Evolutionary conservation across 2,888 invertebrate genomes (phyloP), one percentile per base, ranked within the genome.

Genomic region (Diplazon laetatorius): DNA sequence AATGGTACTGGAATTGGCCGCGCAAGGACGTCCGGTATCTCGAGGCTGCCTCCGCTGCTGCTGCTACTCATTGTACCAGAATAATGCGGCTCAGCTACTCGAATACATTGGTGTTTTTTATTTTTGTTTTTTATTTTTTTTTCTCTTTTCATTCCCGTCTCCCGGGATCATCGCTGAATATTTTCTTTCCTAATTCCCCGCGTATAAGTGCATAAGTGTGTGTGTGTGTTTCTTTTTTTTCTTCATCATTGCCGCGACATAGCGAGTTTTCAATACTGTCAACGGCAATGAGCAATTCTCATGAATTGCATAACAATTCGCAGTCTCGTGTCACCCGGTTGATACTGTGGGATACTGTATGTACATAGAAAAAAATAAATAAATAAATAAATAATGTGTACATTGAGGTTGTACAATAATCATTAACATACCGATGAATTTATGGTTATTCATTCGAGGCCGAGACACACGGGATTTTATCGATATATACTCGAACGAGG

Each of bases 1-100:
- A 55, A 18, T 63, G 63, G 48, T 48, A 8, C 52, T n/a, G 66
- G 39, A 44, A 55, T 68, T 55, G 42, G 55, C 66, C 52, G 55
- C 42, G 65, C 50, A 66, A 18, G 48, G 46, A 46, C 50, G 59
- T 57, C 70, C 59, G 39, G 59, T 37, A 59, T 59, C 35, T 20
- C 59, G 59, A 59, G 59, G 59, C 59, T 59, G 39, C 59, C 39
- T 20, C 59, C 20, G 37, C 30, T 35, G 70, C 12, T 16, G 37
- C 30, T 35, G 70, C 12, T 16, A 42, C 66, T 66, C 66, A 52
- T 66, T 66, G 66, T 66, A 30, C 66, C 52, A 66, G 37, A 66
- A 52, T 66, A 66, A 66, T 66, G 66, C 66, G 52, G 52, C 30
- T 2, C 52, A 52, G 66, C 52, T 50, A 42, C 66, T 66, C 66